Evolutionary conservation across 1,140 invertebrate species (phyloP), one percentile per base, ranked within the genome.

Genomic region (Nautilus pompilius): DNA sequence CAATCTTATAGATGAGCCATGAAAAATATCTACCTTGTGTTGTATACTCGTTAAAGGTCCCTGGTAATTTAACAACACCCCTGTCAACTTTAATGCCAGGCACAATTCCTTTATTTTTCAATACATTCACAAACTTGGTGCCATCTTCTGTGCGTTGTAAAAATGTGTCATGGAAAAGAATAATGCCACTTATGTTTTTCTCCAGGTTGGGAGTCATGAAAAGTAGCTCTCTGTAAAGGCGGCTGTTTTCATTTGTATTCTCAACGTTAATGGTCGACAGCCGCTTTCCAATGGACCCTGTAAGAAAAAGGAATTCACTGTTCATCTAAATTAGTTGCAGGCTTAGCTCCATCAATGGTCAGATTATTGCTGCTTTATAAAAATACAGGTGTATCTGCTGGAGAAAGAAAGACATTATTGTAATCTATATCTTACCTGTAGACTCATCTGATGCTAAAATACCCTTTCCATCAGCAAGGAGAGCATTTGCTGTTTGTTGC

Each of bases 141-240:
- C 84, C 84, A 69, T 82, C 75, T 63, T 81, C 79, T 46, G 79
- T 72, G 64, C 81, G 96, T 84, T 99, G 96, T 87, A 74, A 77
- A 24, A 99, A 86, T 3, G 96, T 99, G 84, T 99, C 97, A 83
- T 99, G 93, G 88, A 95, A 99, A 55, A 99, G 86, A 74, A 86
- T 87, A 34, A 87, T 85, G 46, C 85, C 85, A 62, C 81, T 83
- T 62, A 86, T 83, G 72, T 84, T 68, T 22, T 85, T 66, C 4
- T 74, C 68, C 2, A 85, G 36, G n/a, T 68, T 70, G 24, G 73
- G 63, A 32, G 91, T 84, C 71, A 91, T 94, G 87, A 99, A 99
- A 63, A 99, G 87, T 45, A 99, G 86, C 84, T 98, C 90, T 60
- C 85, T 72, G 76, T 86, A 87, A 17, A 74, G 88, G 56, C 94